phyloP scores from a whole-genome alignment of 2,888 invertebrate genomes.

The Standfussiana lucernea region DNA sequence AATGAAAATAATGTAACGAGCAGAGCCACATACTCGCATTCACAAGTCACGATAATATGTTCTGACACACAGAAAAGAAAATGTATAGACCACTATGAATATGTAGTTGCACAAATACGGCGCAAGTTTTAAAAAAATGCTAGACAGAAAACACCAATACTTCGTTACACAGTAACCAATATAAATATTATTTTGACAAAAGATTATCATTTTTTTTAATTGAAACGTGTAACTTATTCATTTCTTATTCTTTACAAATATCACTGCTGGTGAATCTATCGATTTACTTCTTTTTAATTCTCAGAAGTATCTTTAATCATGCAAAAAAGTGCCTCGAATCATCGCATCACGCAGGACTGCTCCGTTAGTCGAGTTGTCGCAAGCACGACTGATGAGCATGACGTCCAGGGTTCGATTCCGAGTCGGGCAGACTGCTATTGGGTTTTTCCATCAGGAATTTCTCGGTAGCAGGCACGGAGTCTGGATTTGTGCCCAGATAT shows the following conservation, averaged over 20 bases:
- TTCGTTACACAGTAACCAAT: conserved; percentile 57
- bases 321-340: no score
- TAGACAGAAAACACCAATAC: conserved; percentile 15
- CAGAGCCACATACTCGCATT: background rate
- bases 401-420: no score
- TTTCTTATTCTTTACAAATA: conserved; percentile 20
- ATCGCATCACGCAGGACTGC: no score
- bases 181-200: conserved; percentile 11
- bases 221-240: background rate
- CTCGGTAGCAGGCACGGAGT: no score
- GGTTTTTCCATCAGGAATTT: no score
- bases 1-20: conserved; percentile 9
- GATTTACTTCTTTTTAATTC: background rate
- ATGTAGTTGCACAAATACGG: background rate
- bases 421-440: no score
- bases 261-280: conserved; percentile 2
- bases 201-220: conserved; percentile 7
- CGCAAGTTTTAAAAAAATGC: background rate
- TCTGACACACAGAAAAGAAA: background rate
- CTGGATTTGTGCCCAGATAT: no score
- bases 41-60: background rate
- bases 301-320: no score
- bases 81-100: background rate
- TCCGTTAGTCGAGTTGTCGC: no score
- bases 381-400: no score